phyloP scores from a whole-genome alignment of 2,113 vertebrate genomes.

The Paraplagusia blochii region DNA sequence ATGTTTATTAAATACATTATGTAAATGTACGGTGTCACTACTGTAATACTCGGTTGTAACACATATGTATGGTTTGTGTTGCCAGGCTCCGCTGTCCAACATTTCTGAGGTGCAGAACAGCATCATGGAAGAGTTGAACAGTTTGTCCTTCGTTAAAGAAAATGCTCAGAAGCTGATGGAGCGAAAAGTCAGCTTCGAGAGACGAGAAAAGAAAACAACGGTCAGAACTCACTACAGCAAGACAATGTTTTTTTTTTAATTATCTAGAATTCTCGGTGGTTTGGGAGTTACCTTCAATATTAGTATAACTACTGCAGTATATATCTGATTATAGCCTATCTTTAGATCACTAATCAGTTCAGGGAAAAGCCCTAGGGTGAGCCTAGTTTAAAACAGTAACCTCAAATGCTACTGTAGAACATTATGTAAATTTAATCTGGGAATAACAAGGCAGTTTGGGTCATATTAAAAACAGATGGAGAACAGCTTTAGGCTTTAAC shows the following conservation, averaged over 20 bases:
- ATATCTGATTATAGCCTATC: neutral
- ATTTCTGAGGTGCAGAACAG: conserved; percentile 85
- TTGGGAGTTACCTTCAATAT: too few species aligned
- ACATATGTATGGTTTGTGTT: conserved; percentile 27
- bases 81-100: conserved; percentile 80
- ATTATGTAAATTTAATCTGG: too few species aligned
- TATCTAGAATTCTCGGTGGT: too few species aligned
- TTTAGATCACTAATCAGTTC: neutral
- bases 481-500: too few species aligned
- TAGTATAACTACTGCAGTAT: too few species aligned
- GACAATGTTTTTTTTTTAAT: too few species aligned
- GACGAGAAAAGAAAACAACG: conserved; percentile 78
- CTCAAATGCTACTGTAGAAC: too few species aligned
- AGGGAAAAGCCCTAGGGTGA: too few species aligned
- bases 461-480: too few species aligned
- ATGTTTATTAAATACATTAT: neutral
- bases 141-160: conserved; percentile 88
- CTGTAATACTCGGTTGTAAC: neutral
- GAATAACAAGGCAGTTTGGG: too few species aligned
- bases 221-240: conserved; percentile 67
- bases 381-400: too few species aligned
- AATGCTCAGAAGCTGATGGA: conserved; percentile 87
- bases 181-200: conserved; percentile 93
- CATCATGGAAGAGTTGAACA: conserved; percentile 88
- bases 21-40: neutral